These are phyloP conservation scores for Plemyria rubiginata DNA, from an alignment of 2,888 invertebrate species.

Conservation along the genomic window DNA sequence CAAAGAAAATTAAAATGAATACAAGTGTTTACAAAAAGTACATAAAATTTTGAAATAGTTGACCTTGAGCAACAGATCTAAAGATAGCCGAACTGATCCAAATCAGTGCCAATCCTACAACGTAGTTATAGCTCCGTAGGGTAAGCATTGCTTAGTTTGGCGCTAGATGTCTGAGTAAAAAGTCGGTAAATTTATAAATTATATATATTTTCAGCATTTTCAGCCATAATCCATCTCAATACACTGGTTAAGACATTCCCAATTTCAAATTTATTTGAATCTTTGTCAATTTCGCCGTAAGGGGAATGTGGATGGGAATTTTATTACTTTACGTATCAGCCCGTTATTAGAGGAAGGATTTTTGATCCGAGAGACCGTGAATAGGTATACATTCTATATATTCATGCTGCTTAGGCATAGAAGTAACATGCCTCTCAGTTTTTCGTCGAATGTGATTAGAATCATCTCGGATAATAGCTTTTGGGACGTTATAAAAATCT, in stretches of 20 bases:
- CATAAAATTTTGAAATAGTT: too few species aligned
- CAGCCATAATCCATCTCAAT: neutral
- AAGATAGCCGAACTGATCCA: too few species aligned
- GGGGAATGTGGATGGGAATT: constrained; percentile 1
- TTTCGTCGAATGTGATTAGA: too few species aligned
- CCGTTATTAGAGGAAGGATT: neutral
- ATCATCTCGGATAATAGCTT: too few species aligned
- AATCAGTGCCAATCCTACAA: too few species aligned
- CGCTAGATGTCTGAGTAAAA: neutral
- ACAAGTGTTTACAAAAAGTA: too few species aligned
- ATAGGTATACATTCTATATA: too few species aligned
- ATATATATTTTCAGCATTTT: neutral
- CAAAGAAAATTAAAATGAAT: too few species aligned
- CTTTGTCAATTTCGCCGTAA: constrained; percentile 17
- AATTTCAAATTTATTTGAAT: constrained; percentile 25
- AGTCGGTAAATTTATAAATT: neutral
- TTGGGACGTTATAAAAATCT: too few species aligned
- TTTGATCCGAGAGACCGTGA: neutral
- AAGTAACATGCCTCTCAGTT: too few species aligned
- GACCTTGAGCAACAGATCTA: too few species aligned
- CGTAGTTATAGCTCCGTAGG: neutral
- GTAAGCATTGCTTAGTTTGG: neutral
- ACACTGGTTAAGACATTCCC: constrained; percentile 14
- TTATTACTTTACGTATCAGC: constrained; percentile 8
- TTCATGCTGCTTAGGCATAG: too few species aligned